A percentile compares a stretch with the other conserved stretches of the same genome.
Conservation (phyloP, 2,113 vertebrate species). For the Eleginops maclovinus region DNA sequence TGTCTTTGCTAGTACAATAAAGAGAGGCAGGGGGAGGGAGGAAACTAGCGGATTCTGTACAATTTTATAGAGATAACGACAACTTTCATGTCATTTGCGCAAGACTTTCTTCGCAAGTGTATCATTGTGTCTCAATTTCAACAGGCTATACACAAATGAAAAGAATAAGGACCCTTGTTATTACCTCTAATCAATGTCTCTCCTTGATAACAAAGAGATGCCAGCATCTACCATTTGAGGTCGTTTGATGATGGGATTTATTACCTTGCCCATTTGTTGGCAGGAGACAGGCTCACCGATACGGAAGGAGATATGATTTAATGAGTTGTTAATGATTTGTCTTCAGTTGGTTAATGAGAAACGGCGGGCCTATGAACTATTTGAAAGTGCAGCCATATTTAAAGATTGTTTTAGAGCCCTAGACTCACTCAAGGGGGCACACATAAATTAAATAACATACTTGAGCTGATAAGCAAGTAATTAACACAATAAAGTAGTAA, state of each 20-base stretch:
- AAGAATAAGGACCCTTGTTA: slow-evolving; percentile 37
- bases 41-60: slow-evolving; percentile 3
- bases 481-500: slow-evolving; percentile 59
- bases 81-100: slow-evolving; percentile 23
- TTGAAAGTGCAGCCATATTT: slow-evolving; percentile 70
- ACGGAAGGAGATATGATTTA: slow-evolving; percentile 79
- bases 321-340: slow-evolving; percentile 80
- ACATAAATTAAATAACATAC: slow-evolving; percentile 77
- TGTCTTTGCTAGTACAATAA: neutral
- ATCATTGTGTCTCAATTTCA: slow-evolving; percentile 55
- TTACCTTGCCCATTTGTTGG: slow-evolving; percentile 74
- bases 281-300: slow-evolving; percentile 60
- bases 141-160: slow-evolving; percentile 23
- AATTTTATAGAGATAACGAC: slow-evolving; percentile 16
- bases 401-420: slow-evolving; percentile 68
- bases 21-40: neutral
- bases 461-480: slow-evolving; percentile 71
- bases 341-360: slow-evolving; percentile 77
- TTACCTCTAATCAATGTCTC: slow-evolving; percentile 50
- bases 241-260: slow-evolving; percentile 80
- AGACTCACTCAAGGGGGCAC: slow-evolving; percentile 60
- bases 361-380: slow-evolving; percentile 66
- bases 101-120: slow-evolving; percentile 24
- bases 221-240: slow-evolving; percentile 55
- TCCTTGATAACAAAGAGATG: slow-evolving; percentile 57